Base-by-base conservation (phyloP, 2,113 vertebrate genomes). In the Zosterops lateralis region DNA sequence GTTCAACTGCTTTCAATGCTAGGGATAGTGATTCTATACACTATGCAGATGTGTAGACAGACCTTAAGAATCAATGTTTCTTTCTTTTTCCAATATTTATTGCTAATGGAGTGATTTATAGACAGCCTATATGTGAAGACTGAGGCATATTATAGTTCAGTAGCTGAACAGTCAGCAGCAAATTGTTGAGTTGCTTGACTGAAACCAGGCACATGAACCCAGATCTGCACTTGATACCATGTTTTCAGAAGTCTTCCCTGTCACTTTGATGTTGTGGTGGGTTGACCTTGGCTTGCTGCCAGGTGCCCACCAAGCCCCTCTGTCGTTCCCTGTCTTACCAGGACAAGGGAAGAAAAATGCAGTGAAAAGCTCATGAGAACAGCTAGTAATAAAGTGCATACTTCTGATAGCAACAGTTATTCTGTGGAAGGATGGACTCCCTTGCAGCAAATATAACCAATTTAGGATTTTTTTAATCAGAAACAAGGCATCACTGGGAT, bases 101-200 rank as follows among this genome's bases (percentile, higher is more conserved):
- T 92, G 65, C 36, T 84, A 84, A 84, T 31, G 34, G 51, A 89
- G 32, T 89, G 73, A 74, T 91, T 87, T 91, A 77, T 74, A 87
- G 75, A 53, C 60, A 62, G 76, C 29, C 47, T 56, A 11, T 48
- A 54, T 58, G 61, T 70, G 94, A 80, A 50, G 65, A 73, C 77
- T 89, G 68, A 89, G 51, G 42, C 0, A 0, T 70, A 28, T 80
- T 87, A 34, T 14, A 91, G 36, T 32, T 92, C 77, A 74, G 65
- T 50, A 89, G 87, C 77, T 88, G 79, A 88, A 61, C 67, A 54
- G 57, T 54, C 83, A 73, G 62, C 42, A 83, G 64, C 67, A 93
- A 79, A 73, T 79, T 75, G 60, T 75, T 83, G 53, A 53, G 34
- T 61, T 90, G 50, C 45, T 82, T 90, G 79, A 76, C 64, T 85